Conservation (phyloP, 2,797 vertebrate genomes). For the Pampus argenteus region DNA sequence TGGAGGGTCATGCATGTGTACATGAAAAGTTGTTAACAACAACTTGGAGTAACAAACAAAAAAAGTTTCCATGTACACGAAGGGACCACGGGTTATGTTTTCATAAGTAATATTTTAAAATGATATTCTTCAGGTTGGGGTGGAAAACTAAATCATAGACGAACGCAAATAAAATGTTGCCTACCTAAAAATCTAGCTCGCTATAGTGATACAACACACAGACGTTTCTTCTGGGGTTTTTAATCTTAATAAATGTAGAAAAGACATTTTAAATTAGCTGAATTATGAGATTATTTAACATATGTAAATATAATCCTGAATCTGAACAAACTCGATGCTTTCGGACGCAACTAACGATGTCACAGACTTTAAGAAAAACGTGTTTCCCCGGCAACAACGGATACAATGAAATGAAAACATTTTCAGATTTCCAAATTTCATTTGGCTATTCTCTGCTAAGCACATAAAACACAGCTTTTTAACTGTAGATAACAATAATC, state of each 20-base stretch:
- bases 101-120: slow-evolving; percentile 92
- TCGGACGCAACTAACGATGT: neutral
- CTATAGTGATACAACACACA: neutral
- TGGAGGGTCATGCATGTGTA: slow-evolving; percentile 89
- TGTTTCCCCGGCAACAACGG: neutral
- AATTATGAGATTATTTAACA: neutral
- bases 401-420: too few relatives aligned
- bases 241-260: neutral
- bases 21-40: slow-evolving; percentile 93
- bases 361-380: too few relatives aligned
- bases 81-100: slow-evolving; percentile 78
- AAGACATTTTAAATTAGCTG: neutral
- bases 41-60: slow-evolving; percentile 88
- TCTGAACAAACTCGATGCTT: neutral
- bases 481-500: too few relatives aligned
- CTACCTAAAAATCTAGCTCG: slow-evolving; percentile 5
- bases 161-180: too few relatives aligned
- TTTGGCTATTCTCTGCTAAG: too few relatives aligned
- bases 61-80: slow-evolving; percentile 95
- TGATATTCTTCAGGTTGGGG: slow-evolving; percentile 91
- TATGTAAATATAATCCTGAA: neutral
- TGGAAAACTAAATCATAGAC: neutral
- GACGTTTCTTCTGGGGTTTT: neutral
- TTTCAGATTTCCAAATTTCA: too few relatives aligned
- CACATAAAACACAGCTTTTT: too few relatives aligned